A percentile compares a stretch with the other conserved stretches of the same genome.
phyloP scores from a whole-genome alignment of 2,113 vertebrate species.

The Cairina moschata region DNA sequence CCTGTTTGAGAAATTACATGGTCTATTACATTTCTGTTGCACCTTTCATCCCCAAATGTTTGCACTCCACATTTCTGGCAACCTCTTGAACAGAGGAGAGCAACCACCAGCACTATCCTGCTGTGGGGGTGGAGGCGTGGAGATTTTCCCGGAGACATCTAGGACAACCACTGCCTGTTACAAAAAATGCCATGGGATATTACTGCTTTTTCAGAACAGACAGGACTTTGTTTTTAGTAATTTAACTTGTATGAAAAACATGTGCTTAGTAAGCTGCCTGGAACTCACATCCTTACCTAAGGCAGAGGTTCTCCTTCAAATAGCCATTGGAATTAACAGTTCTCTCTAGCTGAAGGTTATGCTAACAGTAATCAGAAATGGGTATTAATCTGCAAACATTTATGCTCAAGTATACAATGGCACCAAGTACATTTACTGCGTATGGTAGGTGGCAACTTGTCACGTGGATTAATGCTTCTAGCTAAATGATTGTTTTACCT shows the following conservation, averaged over 20 bases:
- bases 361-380: slow-evolving; percentile 36
- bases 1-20: background rate
- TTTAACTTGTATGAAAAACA: background rate
- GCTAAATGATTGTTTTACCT: slow-evolving; percentile 7
- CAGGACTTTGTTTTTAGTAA: background rate
- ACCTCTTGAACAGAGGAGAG: background rate
- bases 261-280: background rate
- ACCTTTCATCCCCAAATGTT: background rate
- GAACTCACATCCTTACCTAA: background rate
- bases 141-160: background rate
- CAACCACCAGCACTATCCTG: background rate
- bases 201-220: background rate
- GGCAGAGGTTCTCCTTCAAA: background rate
- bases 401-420: background rate
- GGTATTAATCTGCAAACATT: slow-evolving; percentile 34
- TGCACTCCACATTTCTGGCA: background rate
- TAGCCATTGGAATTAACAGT: background rate
- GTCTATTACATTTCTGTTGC: background rate
- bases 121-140: background rate
- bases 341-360: slow-evolving; percentile 23
- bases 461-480: background rate
- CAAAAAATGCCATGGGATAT: background rate
- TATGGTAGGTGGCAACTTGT: background rate
- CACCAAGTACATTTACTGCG: background rate
- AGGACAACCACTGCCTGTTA: background rate